phyloP scores from a whole-genome alignment of 2,797 vertebrate genomes.

The Scolopax bukidnonensis region DNA sequence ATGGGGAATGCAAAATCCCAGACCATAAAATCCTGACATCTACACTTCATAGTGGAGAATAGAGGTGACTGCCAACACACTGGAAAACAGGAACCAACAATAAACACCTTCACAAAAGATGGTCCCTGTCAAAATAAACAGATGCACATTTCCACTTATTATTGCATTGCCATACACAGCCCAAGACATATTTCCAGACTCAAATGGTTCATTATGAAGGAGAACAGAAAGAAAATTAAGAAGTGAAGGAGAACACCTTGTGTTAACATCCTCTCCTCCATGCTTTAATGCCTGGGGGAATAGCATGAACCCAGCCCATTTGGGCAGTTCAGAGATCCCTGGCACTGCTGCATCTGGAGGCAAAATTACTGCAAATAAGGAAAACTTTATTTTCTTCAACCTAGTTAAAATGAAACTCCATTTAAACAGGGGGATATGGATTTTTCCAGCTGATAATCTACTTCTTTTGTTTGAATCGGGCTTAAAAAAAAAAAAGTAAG shows the following conservation, averaged over 20 bases:
- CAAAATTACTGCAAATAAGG: background rate
- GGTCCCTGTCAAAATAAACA: background rate
- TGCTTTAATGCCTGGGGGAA: background rate
- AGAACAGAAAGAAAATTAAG: background rate
- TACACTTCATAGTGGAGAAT: background rate
- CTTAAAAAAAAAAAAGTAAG: background rate
- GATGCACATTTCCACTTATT: background rate
- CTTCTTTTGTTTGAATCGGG: background rate
- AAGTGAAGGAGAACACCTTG: background rate
- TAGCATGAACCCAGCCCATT: background rate
- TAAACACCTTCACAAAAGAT: background rate
- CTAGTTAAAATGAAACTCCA: background rate
- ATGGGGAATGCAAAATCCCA: background rate
- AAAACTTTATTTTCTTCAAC: background rate
- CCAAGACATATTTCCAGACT: background rate
- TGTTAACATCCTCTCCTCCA: background rate
- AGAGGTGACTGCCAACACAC: background rate
- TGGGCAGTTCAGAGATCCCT: background rate
- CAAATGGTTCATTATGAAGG: background rate
- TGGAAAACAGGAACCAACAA: background rate
- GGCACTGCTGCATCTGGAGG: background rate
- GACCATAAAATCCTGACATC: background rate
- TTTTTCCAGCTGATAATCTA: background rate
- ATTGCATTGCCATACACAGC: background rate
- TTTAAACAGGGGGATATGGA: background rate